A percentile compares a stretch with the other conserved stretches of the same genome.
phyloP scores from a whole-genome alignment of 2,888 invertebrate species.

The Malacosoma neustria region DNA sequence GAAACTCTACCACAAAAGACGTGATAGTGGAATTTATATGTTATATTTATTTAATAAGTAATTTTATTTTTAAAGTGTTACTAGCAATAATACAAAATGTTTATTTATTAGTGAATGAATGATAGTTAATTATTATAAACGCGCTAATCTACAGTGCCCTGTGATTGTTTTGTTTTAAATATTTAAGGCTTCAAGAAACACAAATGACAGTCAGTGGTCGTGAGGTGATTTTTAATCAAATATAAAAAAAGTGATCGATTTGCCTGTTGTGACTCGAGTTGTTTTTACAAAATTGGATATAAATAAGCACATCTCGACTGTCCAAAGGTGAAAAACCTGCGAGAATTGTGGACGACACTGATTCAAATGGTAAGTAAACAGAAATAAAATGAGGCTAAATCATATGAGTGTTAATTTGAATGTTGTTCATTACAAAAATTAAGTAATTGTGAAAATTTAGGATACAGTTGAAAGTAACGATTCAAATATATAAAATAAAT shows the following conservation, averaged over 20 bases:
- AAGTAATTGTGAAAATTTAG: slow-evolving; percentile 1
- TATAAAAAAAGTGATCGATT: slow-evolving; percentile 48
- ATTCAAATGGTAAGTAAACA: slow-evolving; percentile 66
- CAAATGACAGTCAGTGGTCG: slow-evolving; percentile 51
- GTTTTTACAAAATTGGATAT: slow-evolving; percentile 53
- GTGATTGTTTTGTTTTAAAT: slow-evolving; percentile 66
- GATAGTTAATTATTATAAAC: slow-evolving; percentile 63
- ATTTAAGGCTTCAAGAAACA: slow-evolving; percentile 43
- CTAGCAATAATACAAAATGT: slow-evolving; percentile 53
- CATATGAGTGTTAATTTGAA: background rate
- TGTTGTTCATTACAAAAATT: background rate
- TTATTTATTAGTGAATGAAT: slow-evolving; percentile 74
- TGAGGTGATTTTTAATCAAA: slow-evolving; percentile 44
- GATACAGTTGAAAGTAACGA: background rate
- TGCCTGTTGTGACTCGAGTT: slow-evolving; percentile 42
- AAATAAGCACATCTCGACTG: slow-evolving; percentile 51
- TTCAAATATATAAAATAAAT: slow-evolving; percentile 16
- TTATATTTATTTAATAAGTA: slow-evolving; percentile 61
- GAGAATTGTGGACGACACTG: slow-evolving; percentile 65
- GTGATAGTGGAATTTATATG: slow-evolving; percentile 69
- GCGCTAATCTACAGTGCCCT: slow-evolving; percentile 60
- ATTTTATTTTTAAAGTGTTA: slow-evolving; percentile 72
- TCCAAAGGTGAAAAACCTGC: slow-evolving; percentile 61
- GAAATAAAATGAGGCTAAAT: background rate
- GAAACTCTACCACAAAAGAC: slow-evolving; percentile 63